Base-by-base conservation (phyloP, 1,140 invertebrate species). In the Sitobion miscanthi region DNA sequence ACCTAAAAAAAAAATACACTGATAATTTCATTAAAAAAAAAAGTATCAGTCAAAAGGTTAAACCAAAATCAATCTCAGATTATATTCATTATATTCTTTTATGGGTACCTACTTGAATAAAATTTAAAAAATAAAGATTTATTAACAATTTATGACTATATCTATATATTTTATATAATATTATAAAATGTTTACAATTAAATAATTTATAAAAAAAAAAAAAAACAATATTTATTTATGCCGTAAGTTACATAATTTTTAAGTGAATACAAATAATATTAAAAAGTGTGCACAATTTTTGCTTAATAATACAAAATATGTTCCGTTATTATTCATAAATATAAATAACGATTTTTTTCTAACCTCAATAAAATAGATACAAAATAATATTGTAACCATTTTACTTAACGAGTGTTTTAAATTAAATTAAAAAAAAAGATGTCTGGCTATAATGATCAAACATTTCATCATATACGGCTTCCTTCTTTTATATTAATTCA, bases 21-120 rank as follows among this genome's bases (percentile, higher is more conserved):
- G 49, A 57, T 54, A 89, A 57, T 35, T 89, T 57, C 21, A 35
- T 57, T 89, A 89, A n/a, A 57, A 89, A 88, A 52, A 89, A 38
- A 62, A 90, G 5, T 30, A 47, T 42, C 54, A 62, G 52, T 90
- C 54, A 57, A 90, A 90, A 90, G 88, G 54, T 90, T 57, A 62
- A 90, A 57, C 30, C 21, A 90, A 62, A 89, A 54, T 89, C 52
- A 25, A 57, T 38, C 21, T 38, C 57, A 54, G 87, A 57, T 89
- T 89, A 89, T 38, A 57, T 25, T 54, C 3, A 23, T 54, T 89
- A 21, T 25, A 38, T 57, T 54, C 9, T 30, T 45, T 47, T 47
- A 30, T n/a, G 11, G 8, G 38, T 45, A 25, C 21, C 1, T 45
- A 42, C 38, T 85, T 42, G 21, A 85, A 85, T 14, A 30, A 38